A percentile compares a stretch with the other conserved stretches of the same genome.
These are phyloP conservation scores for Brachyhypopomus occidentalis DNA, from an alignment of 2,113 vertebrate species.

Conservation along the genomic window DNA sequence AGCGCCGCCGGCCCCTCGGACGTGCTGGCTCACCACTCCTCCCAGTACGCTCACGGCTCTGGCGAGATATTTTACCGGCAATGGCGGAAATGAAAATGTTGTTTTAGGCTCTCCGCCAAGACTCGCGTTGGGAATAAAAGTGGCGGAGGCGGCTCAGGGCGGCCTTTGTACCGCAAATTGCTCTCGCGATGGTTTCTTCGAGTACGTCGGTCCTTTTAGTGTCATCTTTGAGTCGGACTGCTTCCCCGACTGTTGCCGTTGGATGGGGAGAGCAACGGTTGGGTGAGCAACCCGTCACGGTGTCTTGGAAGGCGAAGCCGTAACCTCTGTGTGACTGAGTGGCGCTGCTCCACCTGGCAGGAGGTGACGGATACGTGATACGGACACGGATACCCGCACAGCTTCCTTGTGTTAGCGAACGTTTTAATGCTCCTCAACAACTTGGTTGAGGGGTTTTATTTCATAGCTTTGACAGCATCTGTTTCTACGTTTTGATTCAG, in stretches of 20 bases:
- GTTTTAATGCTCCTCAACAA: constrained; percentile 1
- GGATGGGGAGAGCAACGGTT: neutral
- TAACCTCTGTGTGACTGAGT: neutral
- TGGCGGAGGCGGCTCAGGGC: neutral
- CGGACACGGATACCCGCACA: no score
- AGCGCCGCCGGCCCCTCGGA: constrained; percentile 4
- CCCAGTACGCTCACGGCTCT: constrained; percentile 5
- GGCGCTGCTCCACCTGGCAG: neutral
- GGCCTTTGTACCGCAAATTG: neutral
- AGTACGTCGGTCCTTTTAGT: constrained; percentile 1
- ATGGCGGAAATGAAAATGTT: constrained; percentile 31
- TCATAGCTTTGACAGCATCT: no score
- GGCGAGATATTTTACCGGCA: neutral
- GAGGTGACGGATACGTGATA: constrained; percentile 15
- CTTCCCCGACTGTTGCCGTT: constrained; percentile 11
- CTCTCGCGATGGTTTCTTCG: neutral
- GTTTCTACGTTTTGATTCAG: no score
- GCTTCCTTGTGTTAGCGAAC: neutral
- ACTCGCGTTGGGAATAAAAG: constrained; percentile 1
- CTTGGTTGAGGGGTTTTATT: no score
- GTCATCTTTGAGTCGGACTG: constrained; percentile 33
- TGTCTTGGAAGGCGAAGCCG: constrained; percentile 4
- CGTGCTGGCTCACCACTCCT: neutral
- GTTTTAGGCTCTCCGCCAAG: constrained; percentile 3
- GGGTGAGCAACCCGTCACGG: neutral